Evolutionary conservation across 2,888 invertebrate species (phyloP).

Genomic region (Syrphus vitripennis): DNA sequence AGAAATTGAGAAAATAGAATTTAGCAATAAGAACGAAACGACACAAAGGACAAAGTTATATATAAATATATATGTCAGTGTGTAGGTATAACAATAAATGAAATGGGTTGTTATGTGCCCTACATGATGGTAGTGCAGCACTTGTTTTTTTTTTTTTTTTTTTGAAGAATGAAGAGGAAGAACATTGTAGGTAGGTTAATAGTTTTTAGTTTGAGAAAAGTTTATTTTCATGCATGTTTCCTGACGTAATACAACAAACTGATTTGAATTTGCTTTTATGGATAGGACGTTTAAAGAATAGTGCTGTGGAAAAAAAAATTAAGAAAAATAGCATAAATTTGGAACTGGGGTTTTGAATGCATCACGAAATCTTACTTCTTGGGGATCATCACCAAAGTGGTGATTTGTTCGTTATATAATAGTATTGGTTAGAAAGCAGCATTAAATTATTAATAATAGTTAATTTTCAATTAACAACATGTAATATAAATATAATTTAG

Average conservation of each 20-base stretch:
- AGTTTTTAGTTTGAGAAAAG: constrained; percentile 20
- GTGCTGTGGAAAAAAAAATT: neutral
- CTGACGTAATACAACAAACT: neutral
- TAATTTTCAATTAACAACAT: too few relatives aligned
- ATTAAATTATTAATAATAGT: too few relatives aligned
- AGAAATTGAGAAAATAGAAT: constrained; percentile 39
- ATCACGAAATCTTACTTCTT: too few relatives aligned
- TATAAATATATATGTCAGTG: neutral
- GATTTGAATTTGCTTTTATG: neutral
- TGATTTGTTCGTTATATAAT: too few relatives aligned
- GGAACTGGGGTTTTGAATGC: too few relatives aligned
- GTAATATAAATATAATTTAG: too few relatives aligned
- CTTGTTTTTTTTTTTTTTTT: constrained; percentile 23
- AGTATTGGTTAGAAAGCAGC: too few relatives aligned
- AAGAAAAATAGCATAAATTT: neutral
- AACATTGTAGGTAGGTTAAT: neutral
- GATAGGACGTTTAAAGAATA: neutral
- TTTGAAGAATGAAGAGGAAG: neutral
- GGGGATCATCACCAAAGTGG: too few relatives aligned
- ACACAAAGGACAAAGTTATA: neutral
- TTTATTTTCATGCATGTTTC: constrained; percentile 24
- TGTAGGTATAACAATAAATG: neutral
- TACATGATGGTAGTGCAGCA: neutral
- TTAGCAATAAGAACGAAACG: constrained; percentile 13
- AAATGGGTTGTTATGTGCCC: neutral